phyloP scores from a whole-genome alignment of 2,888 invertebrate genomes.

The Gryllus longicercus region DNA sequence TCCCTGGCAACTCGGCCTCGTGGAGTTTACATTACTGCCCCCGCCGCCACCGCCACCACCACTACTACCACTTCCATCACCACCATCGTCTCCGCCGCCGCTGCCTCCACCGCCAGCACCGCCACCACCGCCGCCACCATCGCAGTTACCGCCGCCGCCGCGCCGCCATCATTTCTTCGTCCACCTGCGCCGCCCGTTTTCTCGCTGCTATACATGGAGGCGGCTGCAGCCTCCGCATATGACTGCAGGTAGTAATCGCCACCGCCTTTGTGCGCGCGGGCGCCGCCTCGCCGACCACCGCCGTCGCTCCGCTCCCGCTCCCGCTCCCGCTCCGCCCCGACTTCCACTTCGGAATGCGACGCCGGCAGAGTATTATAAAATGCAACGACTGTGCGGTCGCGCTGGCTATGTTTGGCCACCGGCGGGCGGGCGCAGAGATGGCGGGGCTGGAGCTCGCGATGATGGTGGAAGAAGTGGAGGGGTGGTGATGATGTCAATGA shows the following conservation, averaged over 20 bases:
- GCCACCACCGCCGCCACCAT: not conserved
- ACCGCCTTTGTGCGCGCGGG: not conserved
- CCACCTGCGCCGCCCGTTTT: not conserved
- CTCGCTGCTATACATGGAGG: conserved; percentile 17
- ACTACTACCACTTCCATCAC: not conserved
- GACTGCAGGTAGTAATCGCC: not conserved
- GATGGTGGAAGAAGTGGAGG: too few relatives aligned
- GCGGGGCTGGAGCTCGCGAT: not conserved
- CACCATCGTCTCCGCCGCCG: not conserved
- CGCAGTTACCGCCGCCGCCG: too few relatives aligned
- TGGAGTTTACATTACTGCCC: too few relatives aligned
- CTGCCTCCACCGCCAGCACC: not conserved
- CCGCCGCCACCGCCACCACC: too few relatives aligned
- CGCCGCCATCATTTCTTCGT: not conserved
- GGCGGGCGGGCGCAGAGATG: not conserved
- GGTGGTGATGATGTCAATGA: too few relatives aligned
- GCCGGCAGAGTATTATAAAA: conserved; percentile 4
- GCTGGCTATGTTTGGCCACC: not conserved
- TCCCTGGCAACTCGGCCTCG: too few relatives aligned
- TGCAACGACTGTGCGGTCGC: not conserved
- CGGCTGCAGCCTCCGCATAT: not conserved
- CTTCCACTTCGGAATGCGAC: not conserved
- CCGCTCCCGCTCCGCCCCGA: not conserved
- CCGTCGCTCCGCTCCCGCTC: not conserved
- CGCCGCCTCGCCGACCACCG: conserved; percentile 3